A percentile compares a stretch with the other conserved stretches of the same genome.
phyloP scores from a whole-genome alignment of 2,113 vertebrate species.

The Nycticryphes semicollaris region DNA sequence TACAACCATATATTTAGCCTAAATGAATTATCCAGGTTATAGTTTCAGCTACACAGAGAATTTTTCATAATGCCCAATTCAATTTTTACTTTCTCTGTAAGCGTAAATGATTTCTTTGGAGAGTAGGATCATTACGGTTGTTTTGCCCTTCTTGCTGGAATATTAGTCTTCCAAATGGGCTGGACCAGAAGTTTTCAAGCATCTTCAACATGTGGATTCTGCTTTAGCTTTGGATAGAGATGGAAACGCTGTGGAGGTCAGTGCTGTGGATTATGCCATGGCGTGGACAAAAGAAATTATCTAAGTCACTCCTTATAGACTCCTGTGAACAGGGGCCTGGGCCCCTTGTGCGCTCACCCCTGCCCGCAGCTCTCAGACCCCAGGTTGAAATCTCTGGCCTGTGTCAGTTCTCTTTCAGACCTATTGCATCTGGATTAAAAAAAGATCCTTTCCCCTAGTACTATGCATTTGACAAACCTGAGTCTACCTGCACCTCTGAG shows the following conservation, averaged over 20 bases:
- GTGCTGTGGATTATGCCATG: background rate
- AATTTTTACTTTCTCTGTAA: conserved; percentile 19
- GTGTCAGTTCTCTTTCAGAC: background rate
- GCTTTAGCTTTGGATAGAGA: background rate
- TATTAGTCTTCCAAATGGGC: background rate
- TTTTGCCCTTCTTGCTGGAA: background rate
- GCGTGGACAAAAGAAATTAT: background rate
- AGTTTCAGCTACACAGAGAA: conserved; percentile 20
- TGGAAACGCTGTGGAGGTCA: background rate
- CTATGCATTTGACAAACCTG: background rate
- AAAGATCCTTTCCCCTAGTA: background rate
- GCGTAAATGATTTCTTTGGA: conserved; percentile 15
- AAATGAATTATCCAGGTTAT: conserved; percentile 55
- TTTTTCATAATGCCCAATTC: conserved; percentile 53
- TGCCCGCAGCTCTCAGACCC: background rate
- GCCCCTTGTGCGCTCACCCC: rapidly evolving
- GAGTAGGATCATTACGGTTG: background rate
- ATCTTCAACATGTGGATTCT: background rate
- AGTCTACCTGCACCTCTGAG: background rate
- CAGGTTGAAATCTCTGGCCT: background rate
- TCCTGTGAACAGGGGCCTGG: rapidly evolving
- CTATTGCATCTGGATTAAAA: background rate
- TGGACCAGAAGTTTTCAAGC: background rate
- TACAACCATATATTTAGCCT: conserved; percentile 58
- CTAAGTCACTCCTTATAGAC: background rate